phyloP scores from a whole-genome alignment of 2,113 vertebrate genomes.

The Catharus fuscescens region DNA sequence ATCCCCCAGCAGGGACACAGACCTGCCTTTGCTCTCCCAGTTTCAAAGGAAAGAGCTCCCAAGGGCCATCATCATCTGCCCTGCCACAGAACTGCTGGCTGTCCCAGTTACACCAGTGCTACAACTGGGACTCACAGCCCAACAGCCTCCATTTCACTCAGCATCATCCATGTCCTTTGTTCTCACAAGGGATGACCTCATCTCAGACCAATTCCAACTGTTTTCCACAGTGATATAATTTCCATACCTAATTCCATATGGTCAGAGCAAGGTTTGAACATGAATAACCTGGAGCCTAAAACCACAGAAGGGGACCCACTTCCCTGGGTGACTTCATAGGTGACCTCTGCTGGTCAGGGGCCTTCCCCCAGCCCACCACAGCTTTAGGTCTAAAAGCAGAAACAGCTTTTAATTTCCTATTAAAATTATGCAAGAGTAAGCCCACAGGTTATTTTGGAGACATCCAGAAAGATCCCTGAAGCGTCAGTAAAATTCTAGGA shows the following conservation, averaged over 20 bases:
- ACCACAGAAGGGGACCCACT: neutral
- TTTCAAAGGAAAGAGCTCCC: neutral
- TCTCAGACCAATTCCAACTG: neutral
- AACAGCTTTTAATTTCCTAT: neutral
- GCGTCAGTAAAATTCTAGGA: neutral
- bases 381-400: neutral
- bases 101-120: neutral
- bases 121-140: neutral
- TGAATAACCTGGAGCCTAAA: conserved; percentile 8
- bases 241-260: neutral
- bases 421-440: neutral
- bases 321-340: neutral
- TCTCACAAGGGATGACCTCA: neutral
- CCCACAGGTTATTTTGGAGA: neutral
- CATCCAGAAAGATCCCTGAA: neutral
- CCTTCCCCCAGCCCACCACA: neutral
- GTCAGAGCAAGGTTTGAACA: neutral
- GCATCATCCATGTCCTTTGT: neutral
- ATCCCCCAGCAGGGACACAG: neutral
- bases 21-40: neutral
- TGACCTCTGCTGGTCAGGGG: neutral
- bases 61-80: neutral
- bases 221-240: conserved; percentile 6
- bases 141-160: neutral
- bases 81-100: neutral